These are phyloP conservation scores for Petrolisthes manimaculis DNA, from an alignment of 2,888 invertebrate genomes.

Conservation along the genomic window DNA sequence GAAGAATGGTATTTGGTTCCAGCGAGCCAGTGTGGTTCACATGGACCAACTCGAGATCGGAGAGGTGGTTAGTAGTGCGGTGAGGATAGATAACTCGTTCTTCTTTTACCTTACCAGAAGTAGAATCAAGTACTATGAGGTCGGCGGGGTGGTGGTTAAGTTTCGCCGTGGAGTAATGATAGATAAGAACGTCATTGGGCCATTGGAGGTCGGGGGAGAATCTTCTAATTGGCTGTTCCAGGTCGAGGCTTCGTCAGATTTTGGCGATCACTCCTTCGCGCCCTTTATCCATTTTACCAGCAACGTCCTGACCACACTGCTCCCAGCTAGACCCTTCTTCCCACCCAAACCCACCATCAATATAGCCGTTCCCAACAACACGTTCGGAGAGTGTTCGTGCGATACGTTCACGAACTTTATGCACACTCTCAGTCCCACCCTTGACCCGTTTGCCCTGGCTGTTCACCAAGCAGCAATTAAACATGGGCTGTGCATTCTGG, in stretches of 20 bases:
- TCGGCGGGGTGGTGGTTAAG: conserved; percentile 16
- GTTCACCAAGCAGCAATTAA: conserved; percentile 27
- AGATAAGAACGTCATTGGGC: conserved; percentile 26
- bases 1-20: conserved; percentile 19
- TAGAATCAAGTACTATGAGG: conserved; percentile 15
- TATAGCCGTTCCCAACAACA: conserved; percentile 37
- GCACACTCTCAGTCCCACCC: background rate
- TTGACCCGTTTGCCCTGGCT: background rate
- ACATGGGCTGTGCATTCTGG: conserved; percentile 17
- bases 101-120: conserved; percentile 37
- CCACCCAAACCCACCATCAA: conserved; percentile 21
- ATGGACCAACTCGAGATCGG: conserved; percentile 13
- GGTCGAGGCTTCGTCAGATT: background rate
- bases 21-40: conserved; percentile 19
- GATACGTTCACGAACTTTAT: conserved; percentile 2
- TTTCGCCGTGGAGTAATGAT: conserved; percentile 33
- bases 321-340: conserved; percentile 25
- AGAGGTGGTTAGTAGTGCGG: background rate
- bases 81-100: conserved; percentile 10
- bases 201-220: background rate
- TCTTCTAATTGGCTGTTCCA: conserved; percentile 14
- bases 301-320: conserved; percentile 21
- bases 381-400: conserved; percentile 36
- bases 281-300: conserved; percentile 35
- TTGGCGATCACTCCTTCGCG: background rate